These are phyloP conservation scores for Drosophila villosipedis DNA, from an alignment of 2,888 invertebrate genomes.

Conservation along the genomic window DNA sequence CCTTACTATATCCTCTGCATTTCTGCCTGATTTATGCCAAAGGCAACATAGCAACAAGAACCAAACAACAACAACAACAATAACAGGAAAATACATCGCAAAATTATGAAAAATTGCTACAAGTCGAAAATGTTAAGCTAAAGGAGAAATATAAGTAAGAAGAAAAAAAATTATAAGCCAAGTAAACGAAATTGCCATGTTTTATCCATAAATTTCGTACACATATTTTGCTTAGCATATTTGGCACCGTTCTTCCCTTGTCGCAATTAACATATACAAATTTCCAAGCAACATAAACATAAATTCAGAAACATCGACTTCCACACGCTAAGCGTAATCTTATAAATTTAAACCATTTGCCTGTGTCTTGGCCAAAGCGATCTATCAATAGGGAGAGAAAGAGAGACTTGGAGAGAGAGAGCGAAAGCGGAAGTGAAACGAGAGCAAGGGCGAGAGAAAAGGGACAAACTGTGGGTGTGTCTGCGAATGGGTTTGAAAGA, in stretches of 20 bases:
- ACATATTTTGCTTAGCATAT: conserved; percentile 47
- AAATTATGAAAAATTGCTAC: conserved; percentile 78
- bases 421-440: background rate
- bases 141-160: conserved; percentile 21
- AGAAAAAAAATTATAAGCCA: conserved; percentile 35
- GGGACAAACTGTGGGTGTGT: background rate
- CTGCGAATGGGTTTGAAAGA: background rate
- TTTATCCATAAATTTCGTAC: conserved; percentile 69
- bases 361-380: conserved; percentile 2
- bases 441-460: background rate
- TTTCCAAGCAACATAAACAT: conserved; percentile 58
- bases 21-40: conserved; percentile 75
- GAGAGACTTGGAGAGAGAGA: background rate
- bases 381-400: background rate
- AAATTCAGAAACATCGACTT: conserved; percentile 55
- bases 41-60: conserved; percentile 36
- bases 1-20: conserved; percentile 25
- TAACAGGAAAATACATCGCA: conserved; percentile 20
- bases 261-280: conserved; percentile 78
- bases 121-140: conserved; percentile 61
- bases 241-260: conserved; percentile 67
- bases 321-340: conserved; percentile 16
- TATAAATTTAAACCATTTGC: conserved; percentile 26
- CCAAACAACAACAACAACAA: conserved; percentile 17
- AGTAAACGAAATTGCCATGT: conserved; percentile 63